Evolutionary conservation across 1,140 invertebrate species (phyloP).

Genomic region (Belonocnema kinseyi): DNA sequence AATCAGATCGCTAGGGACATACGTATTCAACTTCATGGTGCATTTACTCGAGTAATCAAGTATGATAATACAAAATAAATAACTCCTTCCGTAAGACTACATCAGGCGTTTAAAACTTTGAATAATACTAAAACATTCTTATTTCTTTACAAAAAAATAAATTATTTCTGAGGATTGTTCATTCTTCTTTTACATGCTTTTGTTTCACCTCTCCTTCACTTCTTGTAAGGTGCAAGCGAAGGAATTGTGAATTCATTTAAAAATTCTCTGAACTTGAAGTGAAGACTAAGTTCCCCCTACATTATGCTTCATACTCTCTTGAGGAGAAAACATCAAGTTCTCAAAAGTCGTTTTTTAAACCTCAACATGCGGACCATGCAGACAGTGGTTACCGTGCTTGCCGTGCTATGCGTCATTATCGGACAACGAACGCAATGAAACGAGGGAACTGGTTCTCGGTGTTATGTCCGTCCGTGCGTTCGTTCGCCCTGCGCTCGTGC

Average conservation of each 20-base stretch:
- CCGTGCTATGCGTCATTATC: constrained; percentile 75
- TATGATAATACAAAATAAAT: not conserved
- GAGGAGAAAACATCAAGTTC: constrained; percentile 27
- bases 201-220: not conserved
- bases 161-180: not conserved
- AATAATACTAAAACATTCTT: too few species aligned
- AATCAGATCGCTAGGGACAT: not conserved
- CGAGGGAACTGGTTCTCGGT: constrained; percentile 75
- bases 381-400: constrained; percentile 52
- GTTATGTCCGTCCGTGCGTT: constrained; percentile 68
- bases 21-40: not conserved
- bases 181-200: not conserved
- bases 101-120: too few species aligned
- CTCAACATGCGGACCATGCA: constrained; percentile 37
- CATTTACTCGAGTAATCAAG: not conserved
- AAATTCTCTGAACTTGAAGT: not conserved
- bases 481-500: constrained; percentile 50
- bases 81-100: too few species aligned
- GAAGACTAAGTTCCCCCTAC: not conserved
- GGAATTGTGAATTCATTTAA: not conserved
- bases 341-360: constrained; percentile 33
- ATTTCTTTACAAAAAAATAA: too few species aligned
- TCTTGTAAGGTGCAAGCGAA: too few species aligned
- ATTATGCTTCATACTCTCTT: not conserved
- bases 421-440: constrained; percentile 77